Evolutionary conservation across 2,113 vertebrate species (phyloP).

Genomic region (Motacilla alba): DNA sequence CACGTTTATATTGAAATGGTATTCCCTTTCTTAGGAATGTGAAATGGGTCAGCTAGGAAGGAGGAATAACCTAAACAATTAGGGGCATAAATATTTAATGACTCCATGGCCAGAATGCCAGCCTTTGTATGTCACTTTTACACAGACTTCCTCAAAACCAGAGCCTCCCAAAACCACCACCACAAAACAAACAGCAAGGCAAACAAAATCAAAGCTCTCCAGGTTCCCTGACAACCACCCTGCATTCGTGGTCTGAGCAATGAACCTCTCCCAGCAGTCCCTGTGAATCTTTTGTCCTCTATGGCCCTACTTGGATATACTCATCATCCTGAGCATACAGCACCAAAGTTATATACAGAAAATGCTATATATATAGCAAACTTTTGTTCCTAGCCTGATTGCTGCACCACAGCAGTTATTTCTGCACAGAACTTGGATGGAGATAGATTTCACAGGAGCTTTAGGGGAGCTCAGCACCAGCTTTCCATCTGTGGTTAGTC

Average conservation of each 20-base stretch:
- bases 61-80: not conserved
- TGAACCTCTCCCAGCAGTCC: not conserved
- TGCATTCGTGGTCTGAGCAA: fast-evolving
- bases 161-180: not conserved
- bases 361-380: not conserved
- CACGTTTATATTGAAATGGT: not conserved
- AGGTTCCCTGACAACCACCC: not conserved
- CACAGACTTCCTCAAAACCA: not conserved
- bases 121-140: not conserved
- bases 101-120: not conserved
- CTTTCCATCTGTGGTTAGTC: not conserved
- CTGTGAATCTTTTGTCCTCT: not conserved
- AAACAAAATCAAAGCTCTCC: not conserved
- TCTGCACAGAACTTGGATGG: not conserved
- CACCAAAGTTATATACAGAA: not conserved
- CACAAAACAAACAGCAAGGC: not conserved
- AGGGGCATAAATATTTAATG: not conserved
- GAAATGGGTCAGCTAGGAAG: not conserved
- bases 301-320: not conserved
- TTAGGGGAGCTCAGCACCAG: not conserved
- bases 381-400: not conserved
- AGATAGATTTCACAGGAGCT: not conserved
- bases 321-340: not conserved
- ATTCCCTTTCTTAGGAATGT: not conserved
- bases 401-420: not conserved